These are phyloP conservation scores for Morus bassanus DNA, from an alignment of 2,797 vertebrate species.

Conservation along the genomic window DNA sequence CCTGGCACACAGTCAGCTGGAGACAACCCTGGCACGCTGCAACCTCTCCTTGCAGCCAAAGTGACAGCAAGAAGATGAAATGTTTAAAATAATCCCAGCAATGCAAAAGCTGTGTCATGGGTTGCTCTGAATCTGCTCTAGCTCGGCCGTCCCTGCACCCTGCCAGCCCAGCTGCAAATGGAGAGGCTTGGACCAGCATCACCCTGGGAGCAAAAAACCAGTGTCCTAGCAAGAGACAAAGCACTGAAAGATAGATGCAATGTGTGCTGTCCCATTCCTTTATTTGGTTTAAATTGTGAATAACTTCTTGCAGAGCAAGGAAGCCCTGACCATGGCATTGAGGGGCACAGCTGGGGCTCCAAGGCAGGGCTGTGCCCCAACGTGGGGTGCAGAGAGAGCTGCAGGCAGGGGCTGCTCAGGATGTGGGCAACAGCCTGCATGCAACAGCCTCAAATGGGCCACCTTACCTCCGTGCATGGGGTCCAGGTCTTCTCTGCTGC, in stretches of 20 bases:
- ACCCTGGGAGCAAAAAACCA: background rate
- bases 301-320: background rate
- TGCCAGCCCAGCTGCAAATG: background rate
- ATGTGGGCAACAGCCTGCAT: accelerated
- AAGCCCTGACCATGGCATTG: background rate
- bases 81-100: background rate
- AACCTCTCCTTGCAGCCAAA: background rate
- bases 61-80: background rate
- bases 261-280: accelerated
- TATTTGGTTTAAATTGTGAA: accelerated
- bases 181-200: background rate
- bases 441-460: background rate
- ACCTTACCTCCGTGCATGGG: accelerated
- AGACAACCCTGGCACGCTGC: background rate
- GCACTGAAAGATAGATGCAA: accelerated
- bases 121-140: background rate
- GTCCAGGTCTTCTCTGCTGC: background rate
- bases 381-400: background rate
- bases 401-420: background rate
- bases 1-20: background rate
- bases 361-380: background rate
- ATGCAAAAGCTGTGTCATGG: background rate
- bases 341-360: background rate
- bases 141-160: background rate
- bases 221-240: background rate